A percentile compares a stretch with the other conserved stretches of the same genome.
Conservation (phyloP, 2,113 vertebrate species). For the Alouatta palliata region DNA sequence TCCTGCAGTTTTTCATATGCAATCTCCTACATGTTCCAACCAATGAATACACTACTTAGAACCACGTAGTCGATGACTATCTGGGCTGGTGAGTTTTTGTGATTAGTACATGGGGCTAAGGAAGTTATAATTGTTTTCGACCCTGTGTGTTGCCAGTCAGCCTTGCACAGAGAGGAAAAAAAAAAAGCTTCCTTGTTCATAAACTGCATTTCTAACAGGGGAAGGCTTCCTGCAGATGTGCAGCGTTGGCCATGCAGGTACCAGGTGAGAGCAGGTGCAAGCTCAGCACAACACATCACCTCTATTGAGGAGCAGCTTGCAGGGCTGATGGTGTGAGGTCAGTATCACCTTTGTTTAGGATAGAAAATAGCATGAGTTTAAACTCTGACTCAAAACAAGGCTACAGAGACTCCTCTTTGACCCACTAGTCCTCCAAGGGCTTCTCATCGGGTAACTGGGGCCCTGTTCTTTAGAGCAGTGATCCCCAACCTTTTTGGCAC, state of each 20-base stretch:
- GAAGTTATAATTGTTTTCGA: background rate
- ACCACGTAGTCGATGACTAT: background rate
- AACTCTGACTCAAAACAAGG: background rate
- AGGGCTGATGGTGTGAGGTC: background rate
- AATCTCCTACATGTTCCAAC: background rate
- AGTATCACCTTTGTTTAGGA: background rate
- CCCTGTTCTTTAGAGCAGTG: background rate
- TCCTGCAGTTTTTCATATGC: constrained; percentile 3
- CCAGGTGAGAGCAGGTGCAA: background rate
- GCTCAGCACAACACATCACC: background rate
- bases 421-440: background rate
- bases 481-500: too few relatives aligned
- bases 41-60: background rate
- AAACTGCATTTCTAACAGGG: background rate
- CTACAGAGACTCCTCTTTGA: background rate
- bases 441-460: background rate
- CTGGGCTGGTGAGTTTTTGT: constrained; percentile 3
- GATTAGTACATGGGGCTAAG: background rate
- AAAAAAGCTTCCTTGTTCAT: constrained; percentile 34
- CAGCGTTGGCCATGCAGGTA: background rate
- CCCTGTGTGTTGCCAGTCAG: constrained; percentile 17
- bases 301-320: background rate
- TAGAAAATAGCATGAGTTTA: background rate
- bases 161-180: background rate
- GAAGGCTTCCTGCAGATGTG: background rate